A percentile compares a stretch with the other conserved stretches of the same genome.
Conservation (phyloP, 2,113 vertebrate species). For the Girardinichthys multiradiatus region DNA sequence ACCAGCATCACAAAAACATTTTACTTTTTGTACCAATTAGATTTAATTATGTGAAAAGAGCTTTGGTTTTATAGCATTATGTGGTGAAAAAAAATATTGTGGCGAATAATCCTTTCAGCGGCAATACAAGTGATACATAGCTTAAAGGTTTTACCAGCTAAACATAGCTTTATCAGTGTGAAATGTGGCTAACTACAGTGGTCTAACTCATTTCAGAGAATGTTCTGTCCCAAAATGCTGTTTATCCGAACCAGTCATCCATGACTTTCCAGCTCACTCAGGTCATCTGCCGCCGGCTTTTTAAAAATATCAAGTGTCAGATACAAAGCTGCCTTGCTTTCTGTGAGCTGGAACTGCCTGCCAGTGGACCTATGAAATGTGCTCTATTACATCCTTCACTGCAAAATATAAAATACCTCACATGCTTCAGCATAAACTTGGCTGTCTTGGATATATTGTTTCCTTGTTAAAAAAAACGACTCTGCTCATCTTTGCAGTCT, state of each 20-base stretch:
- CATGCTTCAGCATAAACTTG: not conserved
- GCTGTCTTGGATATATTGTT: not conserved
- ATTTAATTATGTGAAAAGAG: not conserved
- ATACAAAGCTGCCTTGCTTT: constrained; percentile 1
- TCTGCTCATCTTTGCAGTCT: not conserved
- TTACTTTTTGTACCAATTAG: not conserved
- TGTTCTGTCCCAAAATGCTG: not conserved
- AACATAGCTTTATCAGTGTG: not conserved
- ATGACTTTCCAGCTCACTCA: not conserved
- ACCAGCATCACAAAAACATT: not conserved
- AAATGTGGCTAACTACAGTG: not conserved
- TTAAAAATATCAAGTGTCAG: constrained; percentile 33
- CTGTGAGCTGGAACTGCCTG: not conserved
- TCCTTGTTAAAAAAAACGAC: not conserved
- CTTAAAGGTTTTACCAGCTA: not conserved
- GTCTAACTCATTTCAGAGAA: not conserved
- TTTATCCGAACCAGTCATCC: not conserved
- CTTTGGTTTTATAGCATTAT: not conserved
- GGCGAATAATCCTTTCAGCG: too few relatives aligned
- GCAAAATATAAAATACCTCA: not conserved
- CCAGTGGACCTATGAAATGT: not conserved
- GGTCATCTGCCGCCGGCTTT: constrained; percentile 14
- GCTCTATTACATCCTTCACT: not conserved
- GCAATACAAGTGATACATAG: not conserved
- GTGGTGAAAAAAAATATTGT: not conserved